These are phyloP conservation scores for Caranx ignobilis DNA, from an alignment of 2,113 vertebrate species.

Conservation along the genomic window DNA sequence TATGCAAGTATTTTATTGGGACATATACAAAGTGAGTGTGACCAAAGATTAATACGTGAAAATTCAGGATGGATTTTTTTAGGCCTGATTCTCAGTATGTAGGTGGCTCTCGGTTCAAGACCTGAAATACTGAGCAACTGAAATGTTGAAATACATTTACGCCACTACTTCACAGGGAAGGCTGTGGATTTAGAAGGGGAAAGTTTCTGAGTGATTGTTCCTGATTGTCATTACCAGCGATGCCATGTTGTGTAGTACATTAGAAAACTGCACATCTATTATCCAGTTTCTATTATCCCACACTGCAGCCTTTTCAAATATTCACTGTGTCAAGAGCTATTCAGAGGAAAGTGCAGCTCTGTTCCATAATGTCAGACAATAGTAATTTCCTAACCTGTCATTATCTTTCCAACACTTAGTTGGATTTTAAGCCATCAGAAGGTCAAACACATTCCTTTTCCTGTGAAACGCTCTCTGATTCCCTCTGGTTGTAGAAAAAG, in stretches of 20 bases:
- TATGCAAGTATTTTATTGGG: no score
- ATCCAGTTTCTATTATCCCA: slow-evolving; percentile 20
- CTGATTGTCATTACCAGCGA: neutral
- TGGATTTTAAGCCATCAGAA: slow-evolving; percentile 54
- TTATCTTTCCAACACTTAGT: slow-evolving; percentile 50
- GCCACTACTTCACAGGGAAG: no score
- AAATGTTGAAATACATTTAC: no score
- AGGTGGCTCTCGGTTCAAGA: neutral
- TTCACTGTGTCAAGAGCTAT: slow-evolving; percentile 47
- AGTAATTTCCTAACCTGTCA: slow-evolving; percentile 59
- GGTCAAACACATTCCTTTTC: slow-evolving; percentile 41
- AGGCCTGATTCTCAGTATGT: neutral
- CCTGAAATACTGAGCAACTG: neutral
- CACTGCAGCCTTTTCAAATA: slow-evolving; percentile 40
- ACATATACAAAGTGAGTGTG: neutral
- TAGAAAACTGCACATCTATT: slow-evolving; percentile 18
- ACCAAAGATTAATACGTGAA: neutral
- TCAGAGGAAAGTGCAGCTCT: slow-evolving; percentile 55
- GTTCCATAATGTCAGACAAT: slow-evolving; percentile 51
- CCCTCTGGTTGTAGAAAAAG: slow-evolving; percentile 6
- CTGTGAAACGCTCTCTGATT: slow-evolving; percentile 29
- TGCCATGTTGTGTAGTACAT: neutral
- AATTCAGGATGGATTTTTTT: neutral
- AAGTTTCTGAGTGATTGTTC: neutral
- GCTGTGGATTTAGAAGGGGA: no score